A percentile compares a stretch with the other conserved stretches of the same genome.
Conservation (phyloP, 2,113 vertebrate genomes). For the Myiozetetes cayanensis region DNA sequence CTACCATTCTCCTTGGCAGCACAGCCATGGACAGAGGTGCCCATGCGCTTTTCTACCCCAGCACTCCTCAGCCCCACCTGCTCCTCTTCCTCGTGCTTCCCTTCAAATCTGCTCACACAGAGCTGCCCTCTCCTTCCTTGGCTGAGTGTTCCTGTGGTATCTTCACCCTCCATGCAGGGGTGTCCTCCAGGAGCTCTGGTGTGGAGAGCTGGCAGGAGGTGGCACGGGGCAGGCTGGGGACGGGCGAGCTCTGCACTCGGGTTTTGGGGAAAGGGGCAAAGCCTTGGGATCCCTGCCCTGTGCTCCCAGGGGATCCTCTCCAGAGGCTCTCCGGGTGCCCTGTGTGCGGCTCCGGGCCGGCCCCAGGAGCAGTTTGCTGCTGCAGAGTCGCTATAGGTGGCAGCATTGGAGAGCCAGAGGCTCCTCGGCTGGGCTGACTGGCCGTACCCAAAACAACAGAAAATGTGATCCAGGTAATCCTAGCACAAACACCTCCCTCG, state of each 20-base stretch:
- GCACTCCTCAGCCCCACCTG: neutral
- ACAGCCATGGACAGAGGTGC: neutral
- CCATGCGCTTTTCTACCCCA: neutral
- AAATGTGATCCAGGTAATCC: neutral
- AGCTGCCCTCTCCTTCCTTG: neutral
- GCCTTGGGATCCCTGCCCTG: neutral
- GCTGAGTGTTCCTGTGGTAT: accelerated
- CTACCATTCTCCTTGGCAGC: neutral
- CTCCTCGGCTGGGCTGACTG: neutral
- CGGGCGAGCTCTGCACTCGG: accelerated
- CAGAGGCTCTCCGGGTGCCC: accelerated
- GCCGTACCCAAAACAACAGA: neutral
- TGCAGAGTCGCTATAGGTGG: constrained; percentile 50
- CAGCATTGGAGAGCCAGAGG: constrained; percentile 58
- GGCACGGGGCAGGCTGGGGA: neutral
- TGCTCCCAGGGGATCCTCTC: neutral
- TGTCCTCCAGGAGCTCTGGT: accelerated
- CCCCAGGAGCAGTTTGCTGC: neutral
- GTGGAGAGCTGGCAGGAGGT: neutral
- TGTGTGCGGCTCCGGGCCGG: accelerated
- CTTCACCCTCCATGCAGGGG: neutral
- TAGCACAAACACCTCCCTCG: neutral
- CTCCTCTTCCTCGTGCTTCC: neutral
- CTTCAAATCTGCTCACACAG: neutral
- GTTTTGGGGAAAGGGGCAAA: neutral